phyloP scores from a whole-genome alignment of 2,113 vertebrate genomes.

The Steatornis caripensis region DNA sequence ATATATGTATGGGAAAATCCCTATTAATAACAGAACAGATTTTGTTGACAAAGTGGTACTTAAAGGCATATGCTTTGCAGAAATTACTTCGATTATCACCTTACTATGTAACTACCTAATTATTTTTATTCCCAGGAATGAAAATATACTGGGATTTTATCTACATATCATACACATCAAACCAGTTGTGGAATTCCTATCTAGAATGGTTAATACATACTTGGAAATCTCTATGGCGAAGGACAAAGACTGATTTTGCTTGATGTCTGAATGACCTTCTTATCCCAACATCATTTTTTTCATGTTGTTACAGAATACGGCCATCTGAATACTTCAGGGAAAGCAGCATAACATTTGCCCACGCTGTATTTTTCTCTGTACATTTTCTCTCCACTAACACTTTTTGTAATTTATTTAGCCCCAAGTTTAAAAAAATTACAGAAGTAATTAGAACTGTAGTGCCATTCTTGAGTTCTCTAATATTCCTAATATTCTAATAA shows the following conservation, averaged over 20 bases:
- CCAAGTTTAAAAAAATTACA: background rate
- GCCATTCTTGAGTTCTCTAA: background rate
- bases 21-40: background rate
- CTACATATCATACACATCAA: background rate
- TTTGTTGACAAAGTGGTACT: background rate
- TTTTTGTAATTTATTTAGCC: background rate
- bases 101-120: background rate
- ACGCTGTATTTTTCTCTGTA: background rate
- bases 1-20: background rate
- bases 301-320: background rate
- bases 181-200: background rate
- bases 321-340: slow-evolving; percentile 3
- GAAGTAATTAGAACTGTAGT: background rate
- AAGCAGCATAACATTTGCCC: background rate
- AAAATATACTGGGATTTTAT: background rate
- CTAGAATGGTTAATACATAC: background rate
- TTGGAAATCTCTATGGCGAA: background rate
- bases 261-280: slow-evolving; percentile 10
- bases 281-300: background rate
- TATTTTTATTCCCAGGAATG: background rate
- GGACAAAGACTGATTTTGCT: background rate
- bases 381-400: background rate
- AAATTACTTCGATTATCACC: background rate
- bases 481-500: too few relatives aligned
- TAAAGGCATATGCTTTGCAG: background rate